Percentiles rank a stretch among this genome's conserved stretches.
Conservation (phyloP, 2,888 invertebrate genomes). For the Stenurella melanura region DNA sequence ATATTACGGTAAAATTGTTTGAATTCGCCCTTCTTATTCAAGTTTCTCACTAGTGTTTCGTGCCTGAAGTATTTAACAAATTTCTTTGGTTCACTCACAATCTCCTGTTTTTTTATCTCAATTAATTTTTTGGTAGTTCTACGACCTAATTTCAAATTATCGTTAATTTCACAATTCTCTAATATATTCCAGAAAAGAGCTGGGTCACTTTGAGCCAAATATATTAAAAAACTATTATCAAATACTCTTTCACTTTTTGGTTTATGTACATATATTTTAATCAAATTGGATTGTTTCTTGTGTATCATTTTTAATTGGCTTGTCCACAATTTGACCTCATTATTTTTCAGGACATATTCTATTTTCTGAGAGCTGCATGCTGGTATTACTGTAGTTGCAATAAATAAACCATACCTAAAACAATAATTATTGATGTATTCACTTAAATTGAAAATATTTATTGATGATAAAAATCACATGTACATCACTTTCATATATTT, state of each 20-base stretch:
- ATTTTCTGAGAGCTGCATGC: constrained; percentile 18
- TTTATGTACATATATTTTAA: constrained; percentile 10
- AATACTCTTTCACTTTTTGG: background rate
- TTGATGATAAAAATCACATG: too few relatives aligned
- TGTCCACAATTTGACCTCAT: constrained; percentile 8
- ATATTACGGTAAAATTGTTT: constrained; percentile 12
- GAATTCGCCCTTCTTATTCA: constrained; percentile 20
- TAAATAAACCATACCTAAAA: constrained; percentile 27
- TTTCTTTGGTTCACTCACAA: constrained; percentile 12
- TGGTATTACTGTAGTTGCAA: constrained; percentile 12
- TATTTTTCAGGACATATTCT: constrained; percentile 2
- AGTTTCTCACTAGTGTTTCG: constrained; percentile 23
- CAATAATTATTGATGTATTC: too few relatives aligned
- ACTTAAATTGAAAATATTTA: too few relatives aligned
- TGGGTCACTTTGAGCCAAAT: constrained; percentile 9
- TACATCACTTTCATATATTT: too few relatives aligned
- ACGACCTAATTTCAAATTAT: constrained; percentile 21
- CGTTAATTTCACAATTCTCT: background rate
- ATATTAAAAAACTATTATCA: constrained; percentile 5
- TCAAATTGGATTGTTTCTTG: constrained; percentile 10
- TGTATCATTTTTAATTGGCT: constrained; percentile 17
- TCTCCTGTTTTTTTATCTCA: constrained; percentile 1
- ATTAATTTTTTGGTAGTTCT: constrained; percentile 25
- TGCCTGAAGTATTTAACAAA: constrained; percentile 13
- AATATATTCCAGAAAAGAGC: constrained; percentile 13